Conservation (phyloP, 2,888 invertebrate genomes). For the Heterodera filipjevi region DNA sequence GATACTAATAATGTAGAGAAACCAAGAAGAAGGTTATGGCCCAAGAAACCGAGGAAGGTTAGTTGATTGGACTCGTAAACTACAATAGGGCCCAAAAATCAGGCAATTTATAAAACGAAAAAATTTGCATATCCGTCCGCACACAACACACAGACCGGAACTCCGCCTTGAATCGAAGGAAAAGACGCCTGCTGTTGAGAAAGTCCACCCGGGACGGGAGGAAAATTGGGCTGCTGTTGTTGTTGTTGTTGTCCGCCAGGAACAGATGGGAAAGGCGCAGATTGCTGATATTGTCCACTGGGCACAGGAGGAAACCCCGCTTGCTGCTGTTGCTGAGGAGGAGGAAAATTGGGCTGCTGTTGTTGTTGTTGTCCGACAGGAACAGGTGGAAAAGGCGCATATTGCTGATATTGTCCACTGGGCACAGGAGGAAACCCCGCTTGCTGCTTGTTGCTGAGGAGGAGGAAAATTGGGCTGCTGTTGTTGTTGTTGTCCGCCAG, state of each 20-base stretch:
- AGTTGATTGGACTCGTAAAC: too few relatives aligned
- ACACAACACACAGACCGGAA: too few relatives aligned
- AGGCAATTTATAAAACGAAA: too few relatives aligned
- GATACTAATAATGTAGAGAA: too few relatives aligned
- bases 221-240: constrained; percentile 25
- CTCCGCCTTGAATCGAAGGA: neutral
- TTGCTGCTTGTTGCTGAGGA: too few relatives aligned
- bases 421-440: neutral
- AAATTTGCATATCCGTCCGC: too few relatives aligned
- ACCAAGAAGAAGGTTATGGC: too few relatives aligned
- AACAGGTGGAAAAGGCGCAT: neutral
- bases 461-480: too few relatives aligned
- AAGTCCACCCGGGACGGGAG: constrained; percentile 15
- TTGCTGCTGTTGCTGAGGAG: constrained; percentile 24
- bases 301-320: neutral
- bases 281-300: too few relatives aligned
- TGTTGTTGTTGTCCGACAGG: neutral
- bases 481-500: neutral
- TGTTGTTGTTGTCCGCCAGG: constrained; percentile 11
- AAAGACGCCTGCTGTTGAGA: constrained; percentile 23
- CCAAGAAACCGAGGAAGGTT: too few relatives aligned
- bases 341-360: constrained; percentile 23
- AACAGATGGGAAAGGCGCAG: neutral
- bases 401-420: neutral
- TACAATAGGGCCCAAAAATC: too few relatives aligned